Evolutionary conservation across 2,797 vertebrate genomes (phyloP).

Genomic region (Aphelocoma californica): DNA sequence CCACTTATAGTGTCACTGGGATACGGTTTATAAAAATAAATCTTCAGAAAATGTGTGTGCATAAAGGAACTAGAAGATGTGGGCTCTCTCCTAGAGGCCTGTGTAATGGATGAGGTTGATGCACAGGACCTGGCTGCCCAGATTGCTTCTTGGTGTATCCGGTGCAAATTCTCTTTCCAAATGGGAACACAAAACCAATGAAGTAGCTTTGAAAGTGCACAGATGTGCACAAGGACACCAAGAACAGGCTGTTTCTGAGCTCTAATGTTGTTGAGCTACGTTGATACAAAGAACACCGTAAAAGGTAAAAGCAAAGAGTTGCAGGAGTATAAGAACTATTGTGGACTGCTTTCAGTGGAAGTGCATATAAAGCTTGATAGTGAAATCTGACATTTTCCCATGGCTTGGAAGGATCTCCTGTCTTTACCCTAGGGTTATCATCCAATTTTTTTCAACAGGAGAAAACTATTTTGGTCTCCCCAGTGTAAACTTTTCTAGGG

Average conservation of each 20-base stretch:
- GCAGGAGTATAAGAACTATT: neutral
- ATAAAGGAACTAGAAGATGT: neutral
- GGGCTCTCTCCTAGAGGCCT: neutral
- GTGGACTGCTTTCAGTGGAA: neutral
- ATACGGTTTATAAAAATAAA: neutral
- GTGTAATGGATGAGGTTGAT: neutral
- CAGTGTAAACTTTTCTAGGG: neutral
- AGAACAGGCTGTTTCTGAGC: neutral
- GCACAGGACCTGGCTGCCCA: neutral
- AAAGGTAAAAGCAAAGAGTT: neutral
- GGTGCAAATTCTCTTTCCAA: neutral
- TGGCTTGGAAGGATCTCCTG: neutral
- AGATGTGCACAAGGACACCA: neutral
- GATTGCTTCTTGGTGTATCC: neutral
- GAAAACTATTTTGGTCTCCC: neutral
- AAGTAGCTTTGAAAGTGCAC: neutral
- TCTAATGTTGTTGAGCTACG: neutral
- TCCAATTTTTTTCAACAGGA: neutral
- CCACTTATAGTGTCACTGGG: neutral
- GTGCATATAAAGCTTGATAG: neutral
- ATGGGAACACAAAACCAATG: neutral
- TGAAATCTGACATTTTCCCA: neutral
- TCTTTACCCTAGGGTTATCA: neutral
- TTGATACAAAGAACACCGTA: neutral
- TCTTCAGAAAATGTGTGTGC: neutral